A percentile compares a stretch with the other conserved stretches of the same genome.
phyloP scores from a whole-genome alignment of 2,797 vertebrate genomes.

The Epinephelus awoara region DNA sequence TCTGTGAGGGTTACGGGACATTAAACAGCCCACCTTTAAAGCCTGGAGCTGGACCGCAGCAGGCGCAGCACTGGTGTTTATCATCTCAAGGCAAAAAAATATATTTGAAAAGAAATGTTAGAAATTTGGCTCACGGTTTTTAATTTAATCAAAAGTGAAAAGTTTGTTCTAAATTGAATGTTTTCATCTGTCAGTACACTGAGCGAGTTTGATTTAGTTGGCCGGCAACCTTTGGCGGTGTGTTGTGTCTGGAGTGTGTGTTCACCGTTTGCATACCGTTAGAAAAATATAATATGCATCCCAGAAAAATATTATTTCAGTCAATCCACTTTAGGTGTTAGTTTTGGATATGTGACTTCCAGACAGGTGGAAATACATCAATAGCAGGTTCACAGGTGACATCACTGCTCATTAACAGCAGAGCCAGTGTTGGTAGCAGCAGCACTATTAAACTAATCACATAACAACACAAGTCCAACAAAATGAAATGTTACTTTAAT shows the following conservation, averaged over 20 bases:
- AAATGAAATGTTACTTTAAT: background rate
- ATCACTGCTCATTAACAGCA: constrained; percentile 32
- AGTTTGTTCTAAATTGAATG: constrained; percentile 32
- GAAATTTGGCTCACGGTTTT: constrained; percentile 11
- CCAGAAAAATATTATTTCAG: constrained; percentile 57
- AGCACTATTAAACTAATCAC: background rate
- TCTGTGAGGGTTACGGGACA: constrained; percentile 48
- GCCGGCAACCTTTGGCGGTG: constrained; percentile 16
- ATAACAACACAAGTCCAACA: background rate
- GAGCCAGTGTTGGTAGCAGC: background rate
- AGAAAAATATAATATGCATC: constrained; percentile 47
- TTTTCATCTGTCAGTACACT: constrained; percentile 44
- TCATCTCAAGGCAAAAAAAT: constrained; percentile 35
- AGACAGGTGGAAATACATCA: constrained; percentile 39
- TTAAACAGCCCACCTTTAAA: constrained; percentile 72
- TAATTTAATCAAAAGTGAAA: constrained; percentile 58
- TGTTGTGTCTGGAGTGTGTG: constrained; percentile 29
- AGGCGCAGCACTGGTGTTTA: constrained; percentile 50
- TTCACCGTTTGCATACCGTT: background rate
- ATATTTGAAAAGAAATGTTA: constrained; percentile 34
- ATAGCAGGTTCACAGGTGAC: constrained; percentile 9
- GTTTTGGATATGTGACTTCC: constrained; percentile 53
- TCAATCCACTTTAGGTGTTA: constrained; percentile 61
- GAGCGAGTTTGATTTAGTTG: constrained; percentile 48
- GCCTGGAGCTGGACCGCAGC: constrained; percentile 10